Evolutionary conservation across 2,797 vertebrate species (phyloP).

Genomic region (Siniperca undulata): DNA sequence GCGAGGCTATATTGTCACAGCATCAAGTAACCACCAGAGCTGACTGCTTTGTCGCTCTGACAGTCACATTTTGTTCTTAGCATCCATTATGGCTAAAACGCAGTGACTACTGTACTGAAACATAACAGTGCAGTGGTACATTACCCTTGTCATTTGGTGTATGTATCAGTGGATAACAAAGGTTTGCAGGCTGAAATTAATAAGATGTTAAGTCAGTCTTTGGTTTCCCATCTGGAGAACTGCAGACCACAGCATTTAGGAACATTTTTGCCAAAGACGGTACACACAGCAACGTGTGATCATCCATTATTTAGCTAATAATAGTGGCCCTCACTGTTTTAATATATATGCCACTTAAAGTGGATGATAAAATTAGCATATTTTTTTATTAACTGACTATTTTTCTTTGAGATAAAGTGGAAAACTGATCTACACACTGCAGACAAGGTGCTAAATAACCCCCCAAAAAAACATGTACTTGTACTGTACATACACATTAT

Average conservation of each 20-base stretch:
- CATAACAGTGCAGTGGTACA: constrained; percentile 19
- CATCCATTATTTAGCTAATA: constrained; percentile 22
- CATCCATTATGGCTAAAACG: constrained; percentile 53
- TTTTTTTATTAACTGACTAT: too few relatives aligned
- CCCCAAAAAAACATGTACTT: neutral
- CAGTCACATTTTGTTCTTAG: constrained; percentile 71
- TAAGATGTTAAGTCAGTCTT: constrained; percentile 11
- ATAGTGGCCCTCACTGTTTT: neutral
- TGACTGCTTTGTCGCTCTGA: constrained; percentile 65
- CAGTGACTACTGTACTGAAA: constrained; percentile 35
- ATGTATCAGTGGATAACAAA: constrained; percentile 11
- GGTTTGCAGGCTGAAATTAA: constrained; percentile 14
- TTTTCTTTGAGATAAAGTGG: neutral
- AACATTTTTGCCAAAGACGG: constrained; percentile 3
- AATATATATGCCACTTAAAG: constrained; percentile 8
- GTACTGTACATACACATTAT: neutral
- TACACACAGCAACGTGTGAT: constrained; percentile 17
- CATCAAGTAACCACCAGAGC: constrained; percentile 60
- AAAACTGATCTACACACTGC: neutral
- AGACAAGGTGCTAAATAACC: neutral
- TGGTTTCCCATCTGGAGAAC: constrained; percentile 5
- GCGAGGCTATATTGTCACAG: constrained; percentile 58
- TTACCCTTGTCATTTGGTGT: constrained; percentile 28
- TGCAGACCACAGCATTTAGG: constrained; percentile 7
- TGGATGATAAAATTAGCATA: neutral